These are phyloP conservation scores for Pelochelys cantorii DNA, from an alignment of 2,797 vertebrate species.

Conservation along the genomic window DNA sequence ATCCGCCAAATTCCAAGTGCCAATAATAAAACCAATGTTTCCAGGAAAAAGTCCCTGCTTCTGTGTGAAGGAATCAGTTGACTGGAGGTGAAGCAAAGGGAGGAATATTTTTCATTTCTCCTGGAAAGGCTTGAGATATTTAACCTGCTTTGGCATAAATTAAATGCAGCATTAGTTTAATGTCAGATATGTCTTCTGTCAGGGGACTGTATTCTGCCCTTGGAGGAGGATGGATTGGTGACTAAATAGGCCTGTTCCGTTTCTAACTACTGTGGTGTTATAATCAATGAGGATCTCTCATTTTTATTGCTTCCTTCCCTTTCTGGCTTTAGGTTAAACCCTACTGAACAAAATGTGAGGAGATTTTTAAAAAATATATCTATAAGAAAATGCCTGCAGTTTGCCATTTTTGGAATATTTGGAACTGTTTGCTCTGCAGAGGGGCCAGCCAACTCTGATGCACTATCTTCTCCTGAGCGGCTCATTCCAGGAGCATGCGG, in stretches of 20 bases:
- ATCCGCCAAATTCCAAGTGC: not conserved
- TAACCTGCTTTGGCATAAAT: not conserved
- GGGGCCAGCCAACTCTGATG: not conserved
- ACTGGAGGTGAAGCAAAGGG: not conserved
- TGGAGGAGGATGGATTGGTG: not conserved
- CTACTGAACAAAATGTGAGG: not conserved
- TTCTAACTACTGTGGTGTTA: not conserved
- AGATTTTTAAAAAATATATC: not conserved
- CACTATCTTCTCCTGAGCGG: not conserved
- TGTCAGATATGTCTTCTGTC: not conserved
- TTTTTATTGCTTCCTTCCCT: not conserved
- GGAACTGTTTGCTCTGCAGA: slow-evolving; percentile 1
- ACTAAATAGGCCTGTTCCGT: not conserved
- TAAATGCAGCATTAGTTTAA: not conserved
- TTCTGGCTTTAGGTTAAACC: not conserved
- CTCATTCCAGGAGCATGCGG: rapidly evolving
- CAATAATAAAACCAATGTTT: not conserved
- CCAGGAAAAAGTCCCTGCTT: not conserved
- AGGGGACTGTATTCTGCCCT: not conserved
- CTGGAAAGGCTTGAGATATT: not conserved
- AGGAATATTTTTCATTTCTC: not conserved
- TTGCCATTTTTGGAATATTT: not conserved
- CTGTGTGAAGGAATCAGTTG: not conserved
- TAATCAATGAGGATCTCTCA: not conserved
- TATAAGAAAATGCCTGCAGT: not conserved